Evolutionary conservation across 2,113 vertebrate species (phyloP).

Genomic region (Apteryx owenii): DNA sequence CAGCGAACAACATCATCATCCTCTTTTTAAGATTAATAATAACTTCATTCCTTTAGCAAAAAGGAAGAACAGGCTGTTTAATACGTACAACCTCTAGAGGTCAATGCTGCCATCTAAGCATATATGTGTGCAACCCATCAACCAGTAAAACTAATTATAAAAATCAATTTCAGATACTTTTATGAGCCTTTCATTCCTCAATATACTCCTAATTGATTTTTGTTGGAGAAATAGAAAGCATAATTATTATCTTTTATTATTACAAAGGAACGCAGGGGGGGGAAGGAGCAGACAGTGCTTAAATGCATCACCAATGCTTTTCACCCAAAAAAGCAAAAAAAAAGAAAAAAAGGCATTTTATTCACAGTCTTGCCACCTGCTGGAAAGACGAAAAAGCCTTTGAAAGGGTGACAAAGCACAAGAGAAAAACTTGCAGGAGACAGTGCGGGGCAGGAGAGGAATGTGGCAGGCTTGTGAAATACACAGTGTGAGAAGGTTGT

Average conservation of each 20-base stretch:
- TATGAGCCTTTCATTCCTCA: slow-evolving; percentile 57
- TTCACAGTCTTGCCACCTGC: slow-evolving; percentile 55
- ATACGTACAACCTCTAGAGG: slow-evolving; percentile 37
- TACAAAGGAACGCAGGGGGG: not conserved
- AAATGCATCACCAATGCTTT: slow-evolving; percentile 19
- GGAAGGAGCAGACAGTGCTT: not conserved
- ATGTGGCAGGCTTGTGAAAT: slow-evolving; percentile 46
- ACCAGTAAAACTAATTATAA: slow-evolving; percentile 67
- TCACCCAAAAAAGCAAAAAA: not conserved
- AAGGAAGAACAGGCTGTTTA: slow-evolving; percentile 34
- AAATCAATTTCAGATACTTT: slow-evolving; percentile 70
- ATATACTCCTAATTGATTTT: slow-evolving; percentile 69
- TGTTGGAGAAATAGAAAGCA: slow-evolving; percentile 53
- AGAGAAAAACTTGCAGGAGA: slow-evolving; percentile 39
- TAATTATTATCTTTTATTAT: slow-evolving; percentile 61
- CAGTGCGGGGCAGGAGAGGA: slow-evolving; percentile 40
- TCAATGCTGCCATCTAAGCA: slow-evolving; percentile 10
- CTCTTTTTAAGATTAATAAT: slow-evolving; percentile 31
- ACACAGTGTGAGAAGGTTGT: slow-evolving; percentile 51
- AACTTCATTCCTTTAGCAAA: slow-evolving; percentile 36
- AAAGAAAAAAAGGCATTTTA: slow-evolving; percentile 15
- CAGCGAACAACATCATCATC: not conserved
- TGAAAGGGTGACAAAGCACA: slow-evolving; percentile 63
- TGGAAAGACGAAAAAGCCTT: slow-evolving; percentile 46
- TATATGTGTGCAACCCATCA: slow-evolving; percentile 42